phyloP scores from a whole-genome alignment of 2,113 vertebrate species.

The Melierax canorus region DNA sequence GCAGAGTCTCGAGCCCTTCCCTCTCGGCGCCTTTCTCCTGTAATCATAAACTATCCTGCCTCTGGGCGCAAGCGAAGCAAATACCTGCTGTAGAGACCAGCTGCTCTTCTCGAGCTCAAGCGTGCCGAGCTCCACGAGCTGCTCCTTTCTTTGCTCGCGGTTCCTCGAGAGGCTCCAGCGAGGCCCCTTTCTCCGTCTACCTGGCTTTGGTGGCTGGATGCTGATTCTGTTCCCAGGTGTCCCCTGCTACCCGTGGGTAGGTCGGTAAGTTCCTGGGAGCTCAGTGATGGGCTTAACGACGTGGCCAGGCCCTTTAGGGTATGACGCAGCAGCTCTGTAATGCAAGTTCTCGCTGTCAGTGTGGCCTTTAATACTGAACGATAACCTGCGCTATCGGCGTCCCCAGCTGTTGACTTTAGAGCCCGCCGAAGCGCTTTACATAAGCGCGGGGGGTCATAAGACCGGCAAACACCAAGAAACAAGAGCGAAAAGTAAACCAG shows the following conservation, averaged over 20 bases:
- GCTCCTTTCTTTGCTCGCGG: neutral
- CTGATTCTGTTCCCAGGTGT: neutral
- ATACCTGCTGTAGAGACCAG: neutral
- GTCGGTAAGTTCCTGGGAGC: neutral
- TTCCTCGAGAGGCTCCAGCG: neutral
- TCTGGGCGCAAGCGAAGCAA: neutral
- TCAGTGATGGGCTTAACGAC: neutral
- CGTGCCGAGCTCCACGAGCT: neutral
- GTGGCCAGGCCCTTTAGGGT: neutral
- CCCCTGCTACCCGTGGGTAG: rapidly evolving
- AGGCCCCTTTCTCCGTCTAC: rapidly evolving
- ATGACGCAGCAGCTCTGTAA: neutral
- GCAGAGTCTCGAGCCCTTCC: neutral
- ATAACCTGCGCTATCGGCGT: neutral
- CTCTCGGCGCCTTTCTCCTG: neutral
- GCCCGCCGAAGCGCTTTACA: neutral
- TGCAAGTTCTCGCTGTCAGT: neutral
- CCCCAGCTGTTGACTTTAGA: neutral
- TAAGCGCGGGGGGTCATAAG: rapidly evolving
- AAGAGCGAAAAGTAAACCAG: neutral
- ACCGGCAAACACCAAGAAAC: neutral
- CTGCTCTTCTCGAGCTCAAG: neutral
- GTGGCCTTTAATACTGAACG: neutral
- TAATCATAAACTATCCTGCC: neutral
- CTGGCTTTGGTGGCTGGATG: neutral